phyloP scores from a whole-genome alignment of 2,797 vertebrate species.

The Nannoperca obscura region DNA sequence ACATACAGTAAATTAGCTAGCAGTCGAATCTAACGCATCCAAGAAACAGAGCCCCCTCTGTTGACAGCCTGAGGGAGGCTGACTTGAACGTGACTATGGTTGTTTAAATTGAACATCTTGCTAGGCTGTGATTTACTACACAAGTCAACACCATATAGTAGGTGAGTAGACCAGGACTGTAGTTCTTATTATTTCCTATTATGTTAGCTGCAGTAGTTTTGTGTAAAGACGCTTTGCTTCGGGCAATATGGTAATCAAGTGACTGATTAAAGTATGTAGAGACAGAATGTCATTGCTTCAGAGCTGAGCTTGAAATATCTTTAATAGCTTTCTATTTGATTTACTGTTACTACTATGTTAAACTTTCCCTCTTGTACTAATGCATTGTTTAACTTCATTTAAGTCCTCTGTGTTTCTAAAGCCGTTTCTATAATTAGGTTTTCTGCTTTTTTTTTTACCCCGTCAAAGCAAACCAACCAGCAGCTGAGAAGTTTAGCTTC shows the following conservation, averaged over 20 bases:
- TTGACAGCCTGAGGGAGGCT: not conserved
- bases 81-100: conserved; percentile 7
- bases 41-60: conserved; percentile 1
- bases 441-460: conserved; percentile 10
- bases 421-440: conserved; percentile 45
- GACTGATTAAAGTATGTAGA: conserved; percentile 19
- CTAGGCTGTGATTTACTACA: conserved; percentile 21
- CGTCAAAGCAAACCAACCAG: conserved; percentile 34
- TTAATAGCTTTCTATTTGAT: conserved; percentile 53
- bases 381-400: conserved; percentile 47
- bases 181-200: conserved; percentile 15
- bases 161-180: conserved; percentile 12
- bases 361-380: conserved; percentile 28
- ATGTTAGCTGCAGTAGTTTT: conserved; percentile 13
- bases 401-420: conserved; percentile 38
- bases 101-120: conserved; percentile 41
- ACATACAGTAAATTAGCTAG: conserved; percentile 39
- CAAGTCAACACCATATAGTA: conserved; percentile 7
- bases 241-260: conserved; percentile 40
- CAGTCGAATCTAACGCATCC: conserved; percentile 29
- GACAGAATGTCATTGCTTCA: conserved; percentile 22
- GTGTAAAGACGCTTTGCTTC: conserved; percentile 26
- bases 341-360: conserved; percentile 21
- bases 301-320: conserved; percentile 20
- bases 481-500: conserved; percentile 34